Conservation (phyloP, 2,113 vertebrate genomes). For the Prinia subflava region DNA sequence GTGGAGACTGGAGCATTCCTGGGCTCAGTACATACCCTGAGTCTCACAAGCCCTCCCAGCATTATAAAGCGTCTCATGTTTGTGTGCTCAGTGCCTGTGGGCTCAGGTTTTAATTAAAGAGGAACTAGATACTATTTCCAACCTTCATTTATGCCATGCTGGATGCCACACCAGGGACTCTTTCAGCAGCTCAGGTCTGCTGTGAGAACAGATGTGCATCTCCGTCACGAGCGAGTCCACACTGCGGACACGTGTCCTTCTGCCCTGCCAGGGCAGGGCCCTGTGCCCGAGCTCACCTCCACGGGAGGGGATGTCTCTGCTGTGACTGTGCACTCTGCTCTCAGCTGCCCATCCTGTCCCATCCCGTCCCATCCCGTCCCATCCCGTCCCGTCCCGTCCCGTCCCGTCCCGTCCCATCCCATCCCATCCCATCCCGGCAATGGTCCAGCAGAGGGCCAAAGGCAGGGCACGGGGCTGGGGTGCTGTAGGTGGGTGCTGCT, state of each 20-base stretch:
- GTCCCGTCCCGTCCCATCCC: neutral
- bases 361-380: neutral
- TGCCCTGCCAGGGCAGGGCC: neutral
- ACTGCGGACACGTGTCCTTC: fast-evolving
- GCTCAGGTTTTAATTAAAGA: slow-evolving; percentile 3
- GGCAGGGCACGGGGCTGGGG: fast-evolving
- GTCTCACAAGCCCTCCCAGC: neutral
- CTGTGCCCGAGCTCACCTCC: fast-evolving
- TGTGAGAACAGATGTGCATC: neutral
- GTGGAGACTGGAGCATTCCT: neutral
- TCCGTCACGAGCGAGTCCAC: fast-evolving
- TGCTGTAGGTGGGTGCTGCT: neutral
- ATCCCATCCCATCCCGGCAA: neutral
- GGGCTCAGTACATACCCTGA: neutral
- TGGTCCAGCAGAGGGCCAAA: neutral
- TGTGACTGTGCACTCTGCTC: neutral
- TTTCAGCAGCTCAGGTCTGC: neutral
- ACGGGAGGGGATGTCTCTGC: fast-evolving
- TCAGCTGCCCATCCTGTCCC: neutral
- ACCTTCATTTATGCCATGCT: neutral
- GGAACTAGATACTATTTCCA: neutral
- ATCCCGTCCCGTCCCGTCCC: neutral
- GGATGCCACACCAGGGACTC: neutral
- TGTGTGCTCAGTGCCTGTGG: neutral
- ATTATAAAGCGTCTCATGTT: neutral